Base-by-base conservation (phyloP, 2,888 invertebrate genomes). In the Crossocerus cetratus region DNA sequence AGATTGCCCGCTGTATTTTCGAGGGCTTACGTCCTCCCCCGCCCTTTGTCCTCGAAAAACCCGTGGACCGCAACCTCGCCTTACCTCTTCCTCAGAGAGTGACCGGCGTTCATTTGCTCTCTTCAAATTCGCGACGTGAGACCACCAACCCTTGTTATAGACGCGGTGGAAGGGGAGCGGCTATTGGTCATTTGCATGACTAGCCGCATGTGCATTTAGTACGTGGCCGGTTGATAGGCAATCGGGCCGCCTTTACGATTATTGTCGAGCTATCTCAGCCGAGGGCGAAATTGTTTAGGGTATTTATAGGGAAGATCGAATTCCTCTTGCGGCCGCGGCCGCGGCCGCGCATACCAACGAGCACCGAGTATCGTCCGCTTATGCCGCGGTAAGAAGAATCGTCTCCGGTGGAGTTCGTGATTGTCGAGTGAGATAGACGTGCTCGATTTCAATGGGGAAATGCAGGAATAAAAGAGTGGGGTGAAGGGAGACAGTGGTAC, bases 241-340 rank as follows among this genome's bases (percentile, higher is more conserved):
- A 86, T 86, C 82, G 77, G 82, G 81, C 85, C 82, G 83, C 86
- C 83, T 87, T 87, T 86, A 86, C 83, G 86, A 85, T 86, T 87
- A 87, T 87, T 84, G 85, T 83, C 68, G 73, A 74, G 71, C 65
- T 69, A 62, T 79, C 73, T 69, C 72, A 77, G 75, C 76, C 82
- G 77, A 76, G 77, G 75, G 76, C 78, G 83, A 81, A 87, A 87
- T 87, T 86, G 85, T 87, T 86, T 86, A 82, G 78, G 73, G 76
- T 86, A 82, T 84, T 86, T 84, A 84, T 76, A 84, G 80, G 77
- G 83, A 81, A 32, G 23, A 87, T 87, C 86, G 84, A 87, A 86
- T 86, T 74, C 11, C 77, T 76, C 71, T 67, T 54, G 56, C 66
- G 69, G 43, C 14, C 43, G n/a, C n/a, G n/a, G n/a, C n/a, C n/a